phyloP scores from a whole-genome alignment of 2,113 vertebrate genomes.

The Desmodus rotundus region DNA sequence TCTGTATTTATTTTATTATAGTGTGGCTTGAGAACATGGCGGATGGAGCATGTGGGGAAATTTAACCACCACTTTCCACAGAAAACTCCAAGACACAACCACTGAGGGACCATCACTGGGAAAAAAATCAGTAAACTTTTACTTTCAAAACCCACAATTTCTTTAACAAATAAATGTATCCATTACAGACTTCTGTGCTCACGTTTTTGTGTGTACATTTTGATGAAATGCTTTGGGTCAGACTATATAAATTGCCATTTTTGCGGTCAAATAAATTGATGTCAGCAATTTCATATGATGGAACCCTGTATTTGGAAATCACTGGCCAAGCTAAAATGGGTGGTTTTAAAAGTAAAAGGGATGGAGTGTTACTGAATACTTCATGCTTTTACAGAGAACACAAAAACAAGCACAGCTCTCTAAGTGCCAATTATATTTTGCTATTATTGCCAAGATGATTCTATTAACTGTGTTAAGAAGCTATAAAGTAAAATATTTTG shows the following conservation, averaged over 20 bases:
- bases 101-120: not conserved
- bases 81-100: not conserved
- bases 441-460: constrained; percentile 18
- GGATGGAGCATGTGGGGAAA: accelerated
- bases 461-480: constrained; percentile 38
- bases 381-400: not conserved
- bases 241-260: not conserved
- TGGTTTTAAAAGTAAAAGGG: not conserved
- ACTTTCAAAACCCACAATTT: not conserved
- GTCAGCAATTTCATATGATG: not conserved
- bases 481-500: constrained; percentile 34
- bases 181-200: not conserved
- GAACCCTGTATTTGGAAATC: not conserved
- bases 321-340: not conserved
- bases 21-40: not conserved
- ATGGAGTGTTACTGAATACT: not conserved
- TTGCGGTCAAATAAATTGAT: not conserved
- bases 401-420: not conserved
- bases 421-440: constrained; percentile 24
- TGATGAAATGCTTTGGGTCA: not conserved
- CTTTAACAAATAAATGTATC: not conserved
- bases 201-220: not conserved
- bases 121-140: not conserved
- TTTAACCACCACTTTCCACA: not conserved
- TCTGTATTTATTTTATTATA: not conserved